Conservation (phyloP, 2,113 vertebrate genomes). For the Peromyscus maniculatus region DNA sequence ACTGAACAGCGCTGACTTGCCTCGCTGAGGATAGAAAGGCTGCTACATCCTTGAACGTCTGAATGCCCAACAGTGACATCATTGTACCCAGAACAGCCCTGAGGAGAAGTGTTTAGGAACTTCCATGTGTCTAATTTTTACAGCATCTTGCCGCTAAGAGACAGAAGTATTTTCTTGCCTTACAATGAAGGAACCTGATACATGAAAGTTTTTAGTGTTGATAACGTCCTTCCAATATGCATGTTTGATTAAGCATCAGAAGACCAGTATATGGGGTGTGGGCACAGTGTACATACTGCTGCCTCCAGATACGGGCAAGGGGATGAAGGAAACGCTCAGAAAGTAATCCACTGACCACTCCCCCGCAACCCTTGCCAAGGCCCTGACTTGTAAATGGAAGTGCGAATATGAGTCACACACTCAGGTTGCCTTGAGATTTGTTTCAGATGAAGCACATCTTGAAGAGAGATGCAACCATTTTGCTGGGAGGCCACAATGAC, state of each 20-base stretch:
- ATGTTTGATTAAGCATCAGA: not conserved
- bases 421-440: not conserved
- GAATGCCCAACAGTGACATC: not conserved
- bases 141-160: not conserved
- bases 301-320: not conserved
- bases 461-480: constrained; percentile 31
- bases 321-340: not conserved
- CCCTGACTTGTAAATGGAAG: not conserved
- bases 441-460: constrained; percentile 52
- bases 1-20: not conserved
- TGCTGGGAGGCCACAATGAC: constrained; percentile 1
- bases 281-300: too few relatives aligned
- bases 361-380: not conserved
- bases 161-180: constrained; percentile 56
- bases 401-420: not conserved
- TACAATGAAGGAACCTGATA: constrained; percentile 11
- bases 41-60: not conserved
- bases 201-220: not conserved
- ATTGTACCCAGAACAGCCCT: not conserved
- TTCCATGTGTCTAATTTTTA: not conserved
- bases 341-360: not conserved
- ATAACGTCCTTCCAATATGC: constrained; percentile 10
- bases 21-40: not conserved
- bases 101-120: not conserved
- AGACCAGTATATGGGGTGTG: not conserved